These are phyloP conservation scores for Meghimatium bilineatum DNA, from an alignment of 2,888 invertebrate genomes.

Conservation along the genomic window DNA sequence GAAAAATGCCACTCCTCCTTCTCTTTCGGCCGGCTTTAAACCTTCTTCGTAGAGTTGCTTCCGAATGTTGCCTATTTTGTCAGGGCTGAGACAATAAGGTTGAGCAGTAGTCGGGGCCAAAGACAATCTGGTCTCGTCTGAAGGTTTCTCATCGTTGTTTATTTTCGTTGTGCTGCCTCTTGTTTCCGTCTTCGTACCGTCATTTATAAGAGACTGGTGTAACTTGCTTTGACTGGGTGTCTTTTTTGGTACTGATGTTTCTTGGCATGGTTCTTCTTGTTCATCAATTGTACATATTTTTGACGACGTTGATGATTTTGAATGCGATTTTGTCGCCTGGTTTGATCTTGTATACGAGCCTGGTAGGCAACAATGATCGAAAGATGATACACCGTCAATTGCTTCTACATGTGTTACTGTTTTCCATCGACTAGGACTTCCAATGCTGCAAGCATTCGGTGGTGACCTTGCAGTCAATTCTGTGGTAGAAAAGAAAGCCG, in stretches of 20 bases:
- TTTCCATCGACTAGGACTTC: neutral
- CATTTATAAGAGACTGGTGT: neutral
- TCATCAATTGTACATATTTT: neutral
- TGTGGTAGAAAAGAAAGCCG: neutral
- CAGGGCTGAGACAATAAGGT: slow-evolving; percentile 18
- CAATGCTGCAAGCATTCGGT: neutral
- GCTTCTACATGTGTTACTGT: neutral
- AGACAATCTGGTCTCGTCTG: neutral
- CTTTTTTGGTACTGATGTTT: neutral
- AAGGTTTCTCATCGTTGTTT: neutral
- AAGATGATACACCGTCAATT: neutral
- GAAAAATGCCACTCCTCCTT: slow-evolving; percentile 44
- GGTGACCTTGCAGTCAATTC: neutral
- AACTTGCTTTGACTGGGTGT: neutral
- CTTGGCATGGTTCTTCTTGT: neutral
- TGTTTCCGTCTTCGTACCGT: neutral
- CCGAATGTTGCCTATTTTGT: slow-evolving; percentile 35
- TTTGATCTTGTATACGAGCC: neutral
- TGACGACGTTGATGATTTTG: slow-evolving; percentile 1
- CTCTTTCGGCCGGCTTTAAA: slow-evolving; percentile 34
- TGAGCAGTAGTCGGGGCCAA: neutral
- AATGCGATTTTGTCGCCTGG: neutral
- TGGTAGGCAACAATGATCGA: neutral
- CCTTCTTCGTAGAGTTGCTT: slow-evolving; percentile 42
- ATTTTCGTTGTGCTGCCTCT: neutral